Evolutionary conservation across 2,888 invertebrate genomes (phyloP), one percentile per base, ranked within the genome.

Genomic region (Ctenicera cuprea): DNA sequence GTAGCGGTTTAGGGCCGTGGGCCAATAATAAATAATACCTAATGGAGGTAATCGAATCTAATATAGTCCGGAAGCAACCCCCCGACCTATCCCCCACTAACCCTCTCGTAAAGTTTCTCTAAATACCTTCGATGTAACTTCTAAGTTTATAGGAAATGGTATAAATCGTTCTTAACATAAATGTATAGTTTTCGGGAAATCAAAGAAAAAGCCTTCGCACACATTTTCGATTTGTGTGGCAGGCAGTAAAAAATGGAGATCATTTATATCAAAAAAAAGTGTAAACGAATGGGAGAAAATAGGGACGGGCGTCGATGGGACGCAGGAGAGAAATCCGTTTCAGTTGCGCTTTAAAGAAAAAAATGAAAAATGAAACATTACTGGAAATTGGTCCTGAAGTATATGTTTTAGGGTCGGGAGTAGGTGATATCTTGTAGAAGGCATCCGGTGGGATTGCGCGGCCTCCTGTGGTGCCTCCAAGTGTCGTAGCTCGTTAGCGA

Each of bases 401-500:
- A 41, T 67, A 59, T 50, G 52, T 63, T 73, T 73, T 73, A 62
- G 48, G 45, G 68, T 48, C 26, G 57, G 41, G 16, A 52, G 67
- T 30, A 38, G 59, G 63, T 48, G 67, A 67, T 59, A 71, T 70
- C 74, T 69, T 71, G 66, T 62, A 52, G 61, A 30, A 48, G 57
- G 61, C 45, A 77, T 74, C 76, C 77, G 70, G 77, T 74, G 78
- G 78, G 78, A 79, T 80, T 78, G 71, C 71, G 54, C 71, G 76
- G 67, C 50, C 43, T 76, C 79, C 75, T 76, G 77, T 75, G 80
- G 78, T 79, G 79, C 75, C 76, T 76, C 76, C 77, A 73, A 69
- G 77, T 79, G 81, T 81, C 81, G 81, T 77, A 77, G 78, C 80
- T 83, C 81, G 81, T 83, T 82, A 82, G 80, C 78, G 77, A 77